A percentile compares a stretch with the other conserved stretches of the same genome.
These are phyloP conservation scores for Pristionchus fissidentatus DNA, from an alignment of 2,888 invertebrate genomes.

Conservation along the genomic window DNA sequence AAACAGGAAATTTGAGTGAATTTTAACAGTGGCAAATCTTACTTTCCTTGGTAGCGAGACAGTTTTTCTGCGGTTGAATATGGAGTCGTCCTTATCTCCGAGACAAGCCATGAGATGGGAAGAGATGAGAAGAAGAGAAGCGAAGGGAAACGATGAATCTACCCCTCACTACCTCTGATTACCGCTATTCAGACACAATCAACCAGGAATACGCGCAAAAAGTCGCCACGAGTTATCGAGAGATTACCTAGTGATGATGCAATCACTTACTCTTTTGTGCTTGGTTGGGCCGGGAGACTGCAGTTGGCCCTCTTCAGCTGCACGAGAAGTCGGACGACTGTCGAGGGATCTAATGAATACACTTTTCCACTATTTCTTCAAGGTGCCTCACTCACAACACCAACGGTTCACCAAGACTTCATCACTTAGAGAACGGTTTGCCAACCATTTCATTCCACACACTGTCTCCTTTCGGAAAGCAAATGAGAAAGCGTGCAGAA, in stretches of 20 bases:
- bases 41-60: slow-evolving; percentile 15
- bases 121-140: background rate
- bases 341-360: slow-evolving; percentile 30
- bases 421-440: background rate
- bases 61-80: slow-evolving; percentile 10
- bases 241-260: background rate
- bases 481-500: too few relatives aligned
- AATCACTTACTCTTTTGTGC: slow-evolving; percentile 35
- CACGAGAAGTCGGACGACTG: slow-evolving; percentile 44
- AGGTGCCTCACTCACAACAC: too few relatives aligned
- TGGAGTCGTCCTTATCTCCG: slow-evolving; percentile 10
- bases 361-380: too few relatives aligned
- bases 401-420: too few relatives aligned
- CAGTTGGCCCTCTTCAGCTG: slow-evolving; percentile 32
- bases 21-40: background rate
- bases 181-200: background rate
- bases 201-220: background rate
- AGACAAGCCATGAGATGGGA: slow-evolving; percentile 25
- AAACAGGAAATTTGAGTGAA: background rate
- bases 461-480: background rate
- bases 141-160: background rate
- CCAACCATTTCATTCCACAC: background rate
- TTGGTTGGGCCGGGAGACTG: slow-evolving; percentile 46
- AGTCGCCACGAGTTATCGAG: background rate
- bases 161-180: background rate